Conservation (phyloP, 2,797 vertebrate species). For the Cygnus olor region DNA sequence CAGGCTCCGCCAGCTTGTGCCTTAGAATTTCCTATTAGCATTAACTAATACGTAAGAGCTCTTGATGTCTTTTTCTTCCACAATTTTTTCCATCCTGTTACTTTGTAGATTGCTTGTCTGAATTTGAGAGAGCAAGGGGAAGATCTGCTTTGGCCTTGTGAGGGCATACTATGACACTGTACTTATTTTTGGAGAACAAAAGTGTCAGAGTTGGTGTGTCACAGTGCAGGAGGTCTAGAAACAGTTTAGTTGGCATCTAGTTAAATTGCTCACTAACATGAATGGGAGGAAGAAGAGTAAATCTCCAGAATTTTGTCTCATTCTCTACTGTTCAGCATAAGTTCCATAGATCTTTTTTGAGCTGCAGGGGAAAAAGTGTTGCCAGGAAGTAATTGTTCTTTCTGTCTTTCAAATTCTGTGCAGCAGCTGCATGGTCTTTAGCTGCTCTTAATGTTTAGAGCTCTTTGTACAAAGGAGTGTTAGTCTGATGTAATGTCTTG, state of each 20-base stretch:
- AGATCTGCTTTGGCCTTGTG: background rate
- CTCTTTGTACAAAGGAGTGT: constrained; percentile 46
- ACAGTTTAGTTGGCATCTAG: background rate
- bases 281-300: background rate
- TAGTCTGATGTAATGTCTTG: constrained; percentile 62
- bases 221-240: background rate
- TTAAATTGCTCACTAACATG: background rate
- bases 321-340: background rate
- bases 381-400: constrained; percentile 67
- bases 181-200: background rate
- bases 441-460: constrained; percentile 65
- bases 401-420: constrained; percentile 63
- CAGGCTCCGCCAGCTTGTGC: background rate
- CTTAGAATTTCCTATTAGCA: background rate
- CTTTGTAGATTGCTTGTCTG: background rate
- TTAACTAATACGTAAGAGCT: background rate
- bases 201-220: background rate
- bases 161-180: background rate
- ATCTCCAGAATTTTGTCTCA: background rate
- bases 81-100: background rate
- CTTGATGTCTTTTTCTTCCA: background rate
- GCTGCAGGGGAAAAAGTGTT: background rate
- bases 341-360: background rate
- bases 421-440: constrained; percentile 63
- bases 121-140: background rate